Evolutionary conservation across 2,797 vertebrate genomes (phyloP).

Genomic region (Poeciliopsis gracilis): DNA sequence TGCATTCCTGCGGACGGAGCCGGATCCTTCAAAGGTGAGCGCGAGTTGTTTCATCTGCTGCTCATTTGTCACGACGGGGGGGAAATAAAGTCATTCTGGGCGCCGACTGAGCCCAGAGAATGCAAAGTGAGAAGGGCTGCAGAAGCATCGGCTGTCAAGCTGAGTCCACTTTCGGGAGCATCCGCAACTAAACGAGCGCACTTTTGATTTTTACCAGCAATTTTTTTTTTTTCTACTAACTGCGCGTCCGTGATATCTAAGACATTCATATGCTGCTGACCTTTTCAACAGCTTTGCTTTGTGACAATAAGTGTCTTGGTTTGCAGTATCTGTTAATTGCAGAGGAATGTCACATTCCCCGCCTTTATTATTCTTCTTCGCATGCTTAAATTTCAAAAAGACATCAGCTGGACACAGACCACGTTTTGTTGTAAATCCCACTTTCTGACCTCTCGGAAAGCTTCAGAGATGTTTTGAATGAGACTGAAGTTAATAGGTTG

Average conservation of each 20-base stretch:
- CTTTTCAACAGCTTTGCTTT: slow-evolving; percentile 8
- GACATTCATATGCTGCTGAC: neutral
- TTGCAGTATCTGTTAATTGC: slow-evolving; percentile 25
- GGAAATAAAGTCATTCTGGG: slow-evolving; percentile 10
- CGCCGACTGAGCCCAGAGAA: neutral
- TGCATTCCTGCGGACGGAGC: slow-evolving; percentile 75
- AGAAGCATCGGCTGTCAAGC: slow-evolving; percentile 4
- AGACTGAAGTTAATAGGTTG: slow-evolving; percentile 47
- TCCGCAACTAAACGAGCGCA: neutral
- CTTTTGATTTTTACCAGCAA: neutral
- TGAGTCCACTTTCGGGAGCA: neutral
- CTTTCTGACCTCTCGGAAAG: slow-evolving; percentile 10
- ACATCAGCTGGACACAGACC: neutral
- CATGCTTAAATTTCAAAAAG: neutral
- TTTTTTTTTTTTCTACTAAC: neutral
- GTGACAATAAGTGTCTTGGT: neutral
- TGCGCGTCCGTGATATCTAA: neutral
- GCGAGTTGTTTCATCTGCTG: slow-evolving; percentile 20
- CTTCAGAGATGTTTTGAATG: slow-evolving; percentile 43
- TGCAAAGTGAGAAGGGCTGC: neutral
- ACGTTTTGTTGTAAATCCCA: slow-evolving; percentile 1
- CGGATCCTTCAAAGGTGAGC: slow-evolving; percentile 69
- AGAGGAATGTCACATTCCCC: neutral
- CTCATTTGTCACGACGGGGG: neutral
- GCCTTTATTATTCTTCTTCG: neutral